phyloP scores from a whole-genome alignment of 2,797 vertebrate genomes.

The Hirundo rustica region DNA sequence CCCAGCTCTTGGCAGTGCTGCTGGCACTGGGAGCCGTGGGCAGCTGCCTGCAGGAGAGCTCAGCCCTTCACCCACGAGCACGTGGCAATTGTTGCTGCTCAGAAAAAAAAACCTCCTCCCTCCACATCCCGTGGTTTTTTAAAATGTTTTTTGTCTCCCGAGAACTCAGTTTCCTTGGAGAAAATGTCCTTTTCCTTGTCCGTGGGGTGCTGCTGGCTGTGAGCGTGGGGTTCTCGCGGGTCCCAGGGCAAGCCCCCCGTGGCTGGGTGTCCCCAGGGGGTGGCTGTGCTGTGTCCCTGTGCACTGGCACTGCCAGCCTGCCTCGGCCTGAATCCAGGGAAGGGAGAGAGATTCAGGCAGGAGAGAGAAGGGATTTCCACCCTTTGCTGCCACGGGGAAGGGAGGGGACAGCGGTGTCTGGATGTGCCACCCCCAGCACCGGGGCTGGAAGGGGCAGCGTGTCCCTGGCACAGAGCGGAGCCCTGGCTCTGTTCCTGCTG shows the following conservation, averaged over 20 bases:
- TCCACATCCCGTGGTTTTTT: rapidly evolving
- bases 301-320: background rate
- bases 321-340: background rate
- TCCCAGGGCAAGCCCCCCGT: background rate
- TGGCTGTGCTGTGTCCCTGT: background rate
- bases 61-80: background rate
- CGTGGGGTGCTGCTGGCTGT: background rate
- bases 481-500: rapidly evolving
- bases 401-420: rapidly evolving
- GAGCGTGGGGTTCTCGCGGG: background rate
- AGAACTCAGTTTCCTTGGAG: background rate
- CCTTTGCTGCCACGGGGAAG: background rate
- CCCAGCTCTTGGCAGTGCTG: background rate
- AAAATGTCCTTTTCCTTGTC: background rate
- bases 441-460: background rate
- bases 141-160: rapidly evolving
- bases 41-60: background rate
- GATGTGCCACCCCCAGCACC: rapidly evolving
- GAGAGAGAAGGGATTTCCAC: background rate
- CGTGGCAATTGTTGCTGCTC: background rate
- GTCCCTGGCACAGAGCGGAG: background rate
- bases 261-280: background rate
- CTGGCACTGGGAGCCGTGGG: background rate
- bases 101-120: background rate
- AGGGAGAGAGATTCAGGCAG: too few relatives aligned